Evolutionary conservation across 92 coral and sea anemone species (phyloP), one percentile per base, ranked within the genome.

Genomic region (Palythoa heliodiscus): DNA sequence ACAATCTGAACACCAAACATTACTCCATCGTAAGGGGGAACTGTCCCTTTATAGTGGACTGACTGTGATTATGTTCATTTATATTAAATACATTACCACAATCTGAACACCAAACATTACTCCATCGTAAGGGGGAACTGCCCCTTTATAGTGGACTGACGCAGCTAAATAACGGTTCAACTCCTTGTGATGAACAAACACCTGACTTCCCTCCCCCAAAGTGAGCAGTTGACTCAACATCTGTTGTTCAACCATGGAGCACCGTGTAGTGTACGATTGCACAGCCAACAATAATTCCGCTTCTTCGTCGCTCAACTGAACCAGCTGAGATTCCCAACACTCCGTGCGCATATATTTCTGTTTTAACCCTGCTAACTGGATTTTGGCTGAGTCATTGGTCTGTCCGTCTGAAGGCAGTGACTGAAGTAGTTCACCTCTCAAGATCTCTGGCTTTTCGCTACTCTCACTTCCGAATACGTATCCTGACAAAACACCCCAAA

Each of bases 51-150:
- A n/a, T n/a, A n/a, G n/a, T n/a, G n/a, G n/a, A 43, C 50, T 43
- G 4, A 8, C 4, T 43, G 50, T 43, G 50, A 43, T 43, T 43
- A 43, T 1, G 0, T 8, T 5, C 6, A 43, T 43, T 5, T 43
- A 43, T 43, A 43, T 19, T 63, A 5, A 63, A 19, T 77, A 17
- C 20, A 95, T 79, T 76, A 94, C 98, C 93, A 83, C 73, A 77
- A 94, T 90, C 85, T 92, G 95, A 39, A 94, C 89, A n/a, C 98
- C 98, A 90, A 92, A 94, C 98, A 94, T 92, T 60, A 91, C 87
- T 71, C 98, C 98, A 87, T 88, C 90, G 76, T 92, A 90, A 20
- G 95, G 93, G 8, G 93, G 87, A 43, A 94, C 90, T 13, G 90
- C 91, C 79, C 98, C 98, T 39, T 86, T 92, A 50, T 92, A 94